Evolutionary conservation across 2,888 invertebrate genomes (phyloP), one percentile per base, ranked within the genome.

Genomic region (Lepetodrilus schrolli): DNA sequence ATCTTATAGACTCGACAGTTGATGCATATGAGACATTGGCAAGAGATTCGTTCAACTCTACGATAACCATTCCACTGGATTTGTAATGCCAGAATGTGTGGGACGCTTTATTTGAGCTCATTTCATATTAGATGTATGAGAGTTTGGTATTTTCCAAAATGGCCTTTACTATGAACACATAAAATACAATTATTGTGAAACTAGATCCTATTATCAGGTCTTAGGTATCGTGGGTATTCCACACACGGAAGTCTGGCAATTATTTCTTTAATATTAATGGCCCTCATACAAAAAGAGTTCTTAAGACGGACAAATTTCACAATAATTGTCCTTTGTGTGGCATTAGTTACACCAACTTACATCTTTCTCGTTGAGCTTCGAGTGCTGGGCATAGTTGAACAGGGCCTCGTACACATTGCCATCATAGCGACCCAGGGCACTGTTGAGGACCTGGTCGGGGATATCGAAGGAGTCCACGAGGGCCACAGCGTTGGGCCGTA

Each of bases 381-480:
- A 91, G 13, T 86, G 78, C 72, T 87, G 82, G 5, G 91, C 91
- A 86, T 90, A 92, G 66, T 90, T 87, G 74, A 90, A 87, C 65
- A 92, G 79, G 4, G 90, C 90, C 58, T 90, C 85, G 75, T 92
- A 92, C 10, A 91, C 92, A 68, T 91, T 86, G 2, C 92, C 92
- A 77, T 92, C 92, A 74, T 91, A 88, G 23, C 89, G 83, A 1
- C 89, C 90, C 43, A 91, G 81, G 48, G 86, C 90, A 43, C 91
- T 91, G 75, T 88, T 84, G 34, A 92, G 84, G 37, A 90, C 84
- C 4, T 84, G 78, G 79, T 92, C 91, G 20, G 86, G 86, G 77
- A 90, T 90, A 87, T 97, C 97, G 88, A 97, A 98, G 10, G 95
- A 94, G 91, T 98, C 98, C 0, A 97, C 97, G 21, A 98, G 92